phyloP scores from a whole-genome alignment of 2,113 vertebrate species.

The Xyliphius kryptos region DNA sequence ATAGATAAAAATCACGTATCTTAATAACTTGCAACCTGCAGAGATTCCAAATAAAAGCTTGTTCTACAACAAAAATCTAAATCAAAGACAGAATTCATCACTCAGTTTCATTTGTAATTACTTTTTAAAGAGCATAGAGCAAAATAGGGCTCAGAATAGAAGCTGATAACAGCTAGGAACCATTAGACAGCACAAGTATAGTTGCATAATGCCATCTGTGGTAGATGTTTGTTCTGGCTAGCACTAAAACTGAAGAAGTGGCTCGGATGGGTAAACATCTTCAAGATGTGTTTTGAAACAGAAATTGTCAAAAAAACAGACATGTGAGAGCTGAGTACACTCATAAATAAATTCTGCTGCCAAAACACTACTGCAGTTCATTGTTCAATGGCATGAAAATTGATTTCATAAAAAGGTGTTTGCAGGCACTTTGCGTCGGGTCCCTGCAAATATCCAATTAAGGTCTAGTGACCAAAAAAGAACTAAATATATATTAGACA shows the following conservation, averaged over 20 bases:
- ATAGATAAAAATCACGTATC: too few relatives aligned
- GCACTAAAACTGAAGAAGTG: background rate
- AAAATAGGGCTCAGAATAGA: background rate
- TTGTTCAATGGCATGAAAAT: slow-evolving; percentile 9
- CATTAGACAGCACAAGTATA: background rate
- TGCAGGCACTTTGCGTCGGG: slow-evolving; percentile 54
- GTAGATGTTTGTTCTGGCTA: background rate
- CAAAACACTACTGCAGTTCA: background rate
- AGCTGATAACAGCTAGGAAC: background rate
- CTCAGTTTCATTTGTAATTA: too few relatives aligned
- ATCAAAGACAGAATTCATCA: too few relatives aligned
- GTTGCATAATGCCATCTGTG: slow-evolving; percentile 8
- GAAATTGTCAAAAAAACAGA: too few relatives aligned
- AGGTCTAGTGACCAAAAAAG: background rate
- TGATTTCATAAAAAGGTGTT: background rate
- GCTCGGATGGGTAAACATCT: too few relatives aligned
- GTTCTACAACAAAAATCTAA: background rate
- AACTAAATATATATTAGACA: too few relatives aligned
- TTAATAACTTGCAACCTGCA: background rate
- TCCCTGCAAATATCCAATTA: background rate
- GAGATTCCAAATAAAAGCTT: background rate
- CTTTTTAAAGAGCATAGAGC: background rate
- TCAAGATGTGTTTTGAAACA: too few relatives aligned
- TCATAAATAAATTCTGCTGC: slow-evolving; percentile 6
- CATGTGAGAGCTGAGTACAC: too few relatives aligned